A percentile compares a stretch with the other conserved stretches of the same genome.
Evolutionary conservation across 2,797 vertebrate genomes (phyloP).

Genomic region (Muscicapa striata): DNA sequence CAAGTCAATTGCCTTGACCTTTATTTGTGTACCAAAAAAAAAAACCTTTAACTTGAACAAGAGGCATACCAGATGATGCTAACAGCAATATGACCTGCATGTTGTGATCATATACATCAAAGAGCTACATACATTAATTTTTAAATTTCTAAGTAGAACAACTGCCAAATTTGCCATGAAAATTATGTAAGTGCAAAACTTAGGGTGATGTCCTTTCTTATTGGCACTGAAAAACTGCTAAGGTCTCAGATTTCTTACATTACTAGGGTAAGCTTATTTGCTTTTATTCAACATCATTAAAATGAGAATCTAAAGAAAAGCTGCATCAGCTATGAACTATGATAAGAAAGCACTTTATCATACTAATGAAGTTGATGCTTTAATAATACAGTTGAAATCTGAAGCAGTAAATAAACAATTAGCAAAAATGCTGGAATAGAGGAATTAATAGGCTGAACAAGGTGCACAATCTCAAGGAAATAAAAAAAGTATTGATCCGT

Average conservation of each 20-base stretch:
- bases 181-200: not conserved
- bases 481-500: not conserved
- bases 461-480: not conserved
- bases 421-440: not conserved
- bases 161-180: not conserved
- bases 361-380: not conserved
- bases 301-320: not conserved
- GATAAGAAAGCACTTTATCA: not conserved
- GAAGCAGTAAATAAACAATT: slow-evolving; percentile 9
- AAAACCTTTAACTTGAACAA: not conserved
- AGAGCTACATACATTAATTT: not conserved
- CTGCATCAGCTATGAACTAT: not conserved
- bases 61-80: not conserved
- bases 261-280: not conserved
- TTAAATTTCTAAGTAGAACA: not conserved
- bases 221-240: not conserved
- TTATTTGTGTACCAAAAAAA: not conserved
- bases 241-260: not conserved
- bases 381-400: not conserved
- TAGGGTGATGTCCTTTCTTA: not conserved
- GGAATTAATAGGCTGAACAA: not conserved
- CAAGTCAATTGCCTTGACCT: not conserved
- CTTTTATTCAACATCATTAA: not conserved
- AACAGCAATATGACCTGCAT: not conserved
- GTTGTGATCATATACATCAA: not conserved